phyloP scores from a whole-genome alignment of 1,140 invertebrate species.

The Zophobas atratus region DNA sequence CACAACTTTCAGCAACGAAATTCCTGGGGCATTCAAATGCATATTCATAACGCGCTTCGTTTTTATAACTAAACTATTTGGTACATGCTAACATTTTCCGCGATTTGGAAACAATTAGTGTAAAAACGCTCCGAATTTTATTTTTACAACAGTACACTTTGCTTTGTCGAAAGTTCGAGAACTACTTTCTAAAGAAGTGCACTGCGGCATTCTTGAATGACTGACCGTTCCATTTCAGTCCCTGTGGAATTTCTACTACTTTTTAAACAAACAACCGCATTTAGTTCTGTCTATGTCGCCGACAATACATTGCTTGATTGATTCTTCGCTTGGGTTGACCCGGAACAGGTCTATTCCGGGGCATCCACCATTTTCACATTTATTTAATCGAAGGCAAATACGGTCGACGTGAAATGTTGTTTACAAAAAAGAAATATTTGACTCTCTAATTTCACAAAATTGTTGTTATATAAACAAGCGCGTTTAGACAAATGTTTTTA shows the following conservation, averaged over 20 bases:
- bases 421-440: neutral
- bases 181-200: constrained; percentile 1
- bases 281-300: constrained; percentile 5
- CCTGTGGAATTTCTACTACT: constrained; percentile 7
- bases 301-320: constrained; percentile 23
- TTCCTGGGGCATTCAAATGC: too few relatives aligned
- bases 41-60: too few relatives aligned
- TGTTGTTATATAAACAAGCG: too few relatives aligned
- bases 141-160: neutral
- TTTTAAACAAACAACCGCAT: constrained; percentile 31
- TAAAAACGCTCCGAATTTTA: neutral
- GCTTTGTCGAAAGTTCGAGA: neutral
- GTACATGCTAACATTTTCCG: too few relatives aligned
- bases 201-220: constrained; percentile 9
- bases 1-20: too few relatives aligned
- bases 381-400: neutral
- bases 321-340: neutral
- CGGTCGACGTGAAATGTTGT: neutral
- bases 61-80: too few relatives aligned
- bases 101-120: too few relatives aligned
- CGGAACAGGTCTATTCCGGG: neutral
- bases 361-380: constrained; percentile 2
- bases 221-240: neutral
- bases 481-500: too few relatives aligned
- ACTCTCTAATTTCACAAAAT: too few relatives aligned